phyloP scores from a whole-genome alignment of 2,113 vertebrate species.

The Actenoides hombroni region DNA sequence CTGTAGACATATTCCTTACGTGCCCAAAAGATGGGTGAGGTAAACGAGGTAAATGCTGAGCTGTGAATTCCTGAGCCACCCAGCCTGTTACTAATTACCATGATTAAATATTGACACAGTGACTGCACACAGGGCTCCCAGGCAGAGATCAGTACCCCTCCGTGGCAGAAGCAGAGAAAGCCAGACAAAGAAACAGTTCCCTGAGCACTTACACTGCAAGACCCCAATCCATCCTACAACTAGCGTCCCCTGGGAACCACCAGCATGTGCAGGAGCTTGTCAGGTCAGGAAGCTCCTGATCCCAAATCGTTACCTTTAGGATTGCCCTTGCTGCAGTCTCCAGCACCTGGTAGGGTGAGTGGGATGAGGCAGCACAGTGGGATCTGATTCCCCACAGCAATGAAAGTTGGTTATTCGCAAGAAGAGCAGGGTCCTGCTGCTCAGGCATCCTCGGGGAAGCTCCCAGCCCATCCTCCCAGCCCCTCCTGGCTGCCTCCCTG shows the following conservation, averaged over 20 bases:
- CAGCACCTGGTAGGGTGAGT: fast-evolving
- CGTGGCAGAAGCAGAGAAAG: background rate
- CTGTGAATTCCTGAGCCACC: conserved; percentile 47
- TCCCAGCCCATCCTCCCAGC: background rate
- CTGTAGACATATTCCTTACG: fast-evolving
- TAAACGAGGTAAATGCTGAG: conserved; percentile 13
- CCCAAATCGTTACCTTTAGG: background rate
- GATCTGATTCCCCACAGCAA: background rate
- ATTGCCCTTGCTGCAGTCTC: background rate
- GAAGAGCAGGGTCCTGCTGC: background rate
- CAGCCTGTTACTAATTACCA: conserved; percentile 49
- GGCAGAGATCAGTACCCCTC: background rate
- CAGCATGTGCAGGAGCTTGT: background rate
- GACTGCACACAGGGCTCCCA: conserved; percentile 22
- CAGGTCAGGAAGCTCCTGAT: background rate
- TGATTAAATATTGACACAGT: conserved; percentile 62
- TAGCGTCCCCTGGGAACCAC: background rate
- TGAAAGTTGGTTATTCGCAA: background rate
- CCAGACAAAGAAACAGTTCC: background rate
- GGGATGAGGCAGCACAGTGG: background rate
- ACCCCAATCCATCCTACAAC: background rate
- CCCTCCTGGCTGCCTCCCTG: background rate
- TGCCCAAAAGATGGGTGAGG: background rate
- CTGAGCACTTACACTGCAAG: background rate
- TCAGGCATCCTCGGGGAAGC: background rate